Evolutionary conservation across 2,888 invertebrate genomes (phyloP), one percentile per base, ranked within the genome.

Genomic region (Chorisops tibialis): DNA sequence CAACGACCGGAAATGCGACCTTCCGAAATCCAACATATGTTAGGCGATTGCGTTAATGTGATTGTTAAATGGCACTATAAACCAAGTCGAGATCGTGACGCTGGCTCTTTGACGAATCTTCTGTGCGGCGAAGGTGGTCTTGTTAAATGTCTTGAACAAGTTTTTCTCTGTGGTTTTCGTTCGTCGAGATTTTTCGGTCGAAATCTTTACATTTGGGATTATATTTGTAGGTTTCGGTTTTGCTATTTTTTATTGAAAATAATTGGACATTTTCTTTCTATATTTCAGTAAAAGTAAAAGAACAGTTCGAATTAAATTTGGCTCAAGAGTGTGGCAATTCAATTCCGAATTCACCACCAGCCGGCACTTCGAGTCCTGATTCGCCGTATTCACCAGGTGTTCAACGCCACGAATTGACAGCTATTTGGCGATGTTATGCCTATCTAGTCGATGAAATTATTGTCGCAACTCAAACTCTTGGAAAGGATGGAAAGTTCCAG

Each of bases 401-500:
- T 61, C 74, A 73, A 49, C 71, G 75, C 4, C 80, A 81, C 62
- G 78, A 86, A 71, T 80, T 85, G 68, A 79, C 87, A 52, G 86
- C 88, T 9, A 89, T 94, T 65, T 90, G 95, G 86, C 83, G 90
- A 63, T 89, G 92, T 72, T 95, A 92, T 79, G 91, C 92, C 76
- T 90, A 92, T 72, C 82, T 97, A 12, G 86, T 96, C 73, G 89
- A 91, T 71, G 93, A 93, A 77, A 92, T 98, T 65, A 89, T 88
- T 75, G 85, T 86, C 51, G 89, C 89, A 1, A 93, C 92, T 59
- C 86, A 87, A 70, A 82, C 75, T 12, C 65, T 78, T 58, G 99
- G 98, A 59, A 98, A 98, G 77, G 98, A 99, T 80, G 97, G 96
- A 52, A 96, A 96, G 79, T 97, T 99, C 76, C 97, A 98, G 78